Base-by-base conservation (phyloP, 2,113 vertebrate species). In the Tychaedon coryphoeus region DNA sequence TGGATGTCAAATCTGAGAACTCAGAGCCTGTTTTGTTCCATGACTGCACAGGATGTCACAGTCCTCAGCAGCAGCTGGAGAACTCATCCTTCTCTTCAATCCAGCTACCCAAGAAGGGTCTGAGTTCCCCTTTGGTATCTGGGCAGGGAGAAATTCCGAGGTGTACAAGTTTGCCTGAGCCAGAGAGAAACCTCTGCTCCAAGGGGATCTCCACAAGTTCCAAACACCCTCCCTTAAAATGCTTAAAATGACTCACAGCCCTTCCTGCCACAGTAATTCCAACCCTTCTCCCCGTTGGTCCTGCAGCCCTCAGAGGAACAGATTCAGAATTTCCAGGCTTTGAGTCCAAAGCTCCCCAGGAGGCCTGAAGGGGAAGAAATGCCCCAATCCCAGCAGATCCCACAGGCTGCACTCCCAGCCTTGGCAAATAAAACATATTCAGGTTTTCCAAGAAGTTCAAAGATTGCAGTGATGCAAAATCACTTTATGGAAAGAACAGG, bases 1-100 rank as follows among this genome's bases (percentile, higher is more conserved):
- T 38, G 43, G 19, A 38, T 34, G 28, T 19, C 61, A 67, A 31
- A 60, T 25, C 6, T 4, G 31, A 60, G 71, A 9, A 12, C 34
- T 12, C 0, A 0, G 47, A 76, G 60, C 13, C 18, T 2, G 1
- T 24, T 82, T 58, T 56, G 51, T 25, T 40, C 86, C 19, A 3
- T 7, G 3, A 8, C 73, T 54, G 40, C 34, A 34, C 4, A 20
- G 43, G 43, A 20, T 14, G 16, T 34, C 40, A 19, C 10, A 7
- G 43, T 4, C 15, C 61, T 19, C 12, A 84, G 33, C 2, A 38
- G 64, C 57, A 80, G 36, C 16, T 56, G 60, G 19, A 57, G 16
- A 26, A 18, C 20, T 60, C 88, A 23, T 42, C 23, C 25, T 43
- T 43, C 48, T 38, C 53, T 47, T 8, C 4, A 29, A n/a, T 2